phyloP scores from a whole-genome alignment of 2,797 vertebrate genomes.

The Characodon lateralis region DNA sequence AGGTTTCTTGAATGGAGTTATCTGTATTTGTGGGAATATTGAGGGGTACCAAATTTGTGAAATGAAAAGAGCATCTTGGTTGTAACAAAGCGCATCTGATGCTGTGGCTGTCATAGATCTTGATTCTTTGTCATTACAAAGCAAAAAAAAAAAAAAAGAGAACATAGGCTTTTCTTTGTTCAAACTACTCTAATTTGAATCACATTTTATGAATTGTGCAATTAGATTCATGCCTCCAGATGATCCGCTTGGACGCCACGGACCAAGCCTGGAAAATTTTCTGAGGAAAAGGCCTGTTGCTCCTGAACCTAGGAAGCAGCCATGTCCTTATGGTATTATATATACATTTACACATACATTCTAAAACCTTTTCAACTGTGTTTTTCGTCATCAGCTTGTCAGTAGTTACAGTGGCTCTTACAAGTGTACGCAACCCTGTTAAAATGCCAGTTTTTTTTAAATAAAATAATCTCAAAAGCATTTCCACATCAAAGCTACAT shows the following conservation, averaged over 20 bases:
- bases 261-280: constrained; percentile 97
- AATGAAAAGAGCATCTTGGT: not conserved
- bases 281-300: constrained; percentile 91
- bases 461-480: not conserved
- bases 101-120: not conserved
- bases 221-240: constrained; percentile 98
- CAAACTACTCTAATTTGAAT: not conserved
- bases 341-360: not conserved
- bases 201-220: constrained; percentile 11
- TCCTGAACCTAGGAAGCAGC: constrained; percentile 94
- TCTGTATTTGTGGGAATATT: not conserved
- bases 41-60: not conserved
- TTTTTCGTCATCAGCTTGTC: not conserved
- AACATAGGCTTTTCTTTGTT: not conserved
- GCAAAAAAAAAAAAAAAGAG: not conserved
- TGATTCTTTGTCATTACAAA: not conserved
- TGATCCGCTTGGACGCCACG: constrained; percentile 95
- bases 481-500: not conserved
- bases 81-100: not conserved
- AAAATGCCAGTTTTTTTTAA: not conserved
- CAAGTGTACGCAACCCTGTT: not conserved
- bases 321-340: constrained; percentile 93
- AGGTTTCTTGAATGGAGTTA: not conserved
- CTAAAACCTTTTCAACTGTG: too few relatives aligned
- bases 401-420: not conserved